phyloP scores from a whole-genome alignment of 2,888 invertebrate genomes.

The Noctua fimbriata region DNA sequence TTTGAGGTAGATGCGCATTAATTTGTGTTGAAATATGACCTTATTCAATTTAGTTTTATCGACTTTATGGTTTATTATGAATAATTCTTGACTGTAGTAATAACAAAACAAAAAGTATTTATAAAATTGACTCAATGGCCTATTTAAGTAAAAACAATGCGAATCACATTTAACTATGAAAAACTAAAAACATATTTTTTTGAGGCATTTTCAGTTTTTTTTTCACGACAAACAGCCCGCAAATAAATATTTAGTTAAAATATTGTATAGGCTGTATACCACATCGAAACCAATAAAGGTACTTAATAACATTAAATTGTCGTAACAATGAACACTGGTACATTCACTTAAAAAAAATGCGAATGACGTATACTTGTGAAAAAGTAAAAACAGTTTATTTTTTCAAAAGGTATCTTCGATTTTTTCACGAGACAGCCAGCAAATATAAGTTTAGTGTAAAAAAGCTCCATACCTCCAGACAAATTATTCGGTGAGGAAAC shows the following conservation, averaged over 20 bases:
- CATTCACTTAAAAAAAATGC: not conserved
- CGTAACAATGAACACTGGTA: not conserved
- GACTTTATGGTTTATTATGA: not conserved
- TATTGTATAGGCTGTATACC: not conserved
- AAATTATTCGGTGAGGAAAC: not conserved
- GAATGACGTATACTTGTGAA: not conserved
- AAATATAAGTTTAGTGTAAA: not conserved
- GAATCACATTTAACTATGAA: not conserved
- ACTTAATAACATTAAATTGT: not conserved
- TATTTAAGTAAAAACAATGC: not conserved
- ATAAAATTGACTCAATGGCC: not conserved
- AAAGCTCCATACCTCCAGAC: not conserved
- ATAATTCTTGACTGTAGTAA: not conserved
- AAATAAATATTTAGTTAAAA: not conserved
- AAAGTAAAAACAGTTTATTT: not conserved
- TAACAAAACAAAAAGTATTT: not conserved
- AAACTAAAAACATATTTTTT: not conserved
- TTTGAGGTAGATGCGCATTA: no score
- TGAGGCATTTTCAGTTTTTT: not conserved
- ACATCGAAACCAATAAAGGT: not conserved
- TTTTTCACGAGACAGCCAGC: conserved; percentile 16
- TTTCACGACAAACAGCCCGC: not conserved
- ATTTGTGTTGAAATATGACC: not conserved
- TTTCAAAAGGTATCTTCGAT: not conserved
- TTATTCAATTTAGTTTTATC: not conserved